A percentile compares a stretch with the other conserved stretches of the same genome.
Evolutionary conservation across 2,113 vertebrate genomes (phyloP).

Genomic region (Lipophrys pholis): DNA sequence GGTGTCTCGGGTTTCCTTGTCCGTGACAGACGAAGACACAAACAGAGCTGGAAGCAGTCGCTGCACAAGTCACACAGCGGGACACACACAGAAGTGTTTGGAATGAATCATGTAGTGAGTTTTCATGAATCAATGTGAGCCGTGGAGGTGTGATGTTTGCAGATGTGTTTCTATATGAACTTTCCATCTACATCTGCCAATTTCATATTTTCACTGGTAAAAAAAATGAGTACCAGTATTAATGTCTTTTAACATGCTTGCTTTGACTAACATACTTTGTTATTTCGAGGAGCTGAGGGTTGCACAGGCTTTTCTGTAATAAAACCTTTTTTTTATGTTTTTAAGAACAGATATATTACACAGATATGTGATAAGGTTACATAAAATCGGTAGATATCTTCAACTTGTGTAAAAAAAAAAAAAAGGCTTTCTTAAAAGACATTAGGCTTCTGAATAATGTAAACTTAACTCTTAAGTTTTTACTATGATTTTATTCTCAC

Average conservation of each 20-base stretch:
- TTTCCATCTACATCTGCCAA: slow-evolving; percentile 1
- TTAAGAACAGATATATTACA: no score
- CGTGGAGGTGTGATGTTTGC: slow-evolving; percentile 60
- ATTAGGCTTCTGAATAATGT: no score
- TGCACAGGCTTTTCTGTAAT: slow-evolving; percentile 37
- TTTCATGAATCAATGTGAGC: no score
- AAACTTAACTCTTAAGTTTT: no score
- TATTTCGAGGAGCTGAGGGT: slow-evolving; percentile 49
- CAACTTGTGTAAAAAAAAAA: no score
- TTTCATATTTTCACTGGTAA: slow-evolving; percentile 39
- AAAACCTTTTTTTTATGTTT: no score
- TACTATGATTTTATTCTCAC: no score
- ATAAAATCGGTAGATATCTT: no score
- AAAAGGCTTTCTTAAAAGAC: no score
- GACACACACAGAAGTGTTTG: background rate
- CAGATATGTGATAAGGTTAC: no score
- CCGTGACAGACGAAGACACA: slow-evolving; percentile 47
- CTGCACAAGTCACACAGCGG: slow-evolving; percentile 36
- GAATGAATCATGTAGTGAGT: no score
- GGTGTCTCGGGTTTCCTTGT: slow-evolving; percentile 63
- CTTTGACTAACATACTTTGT: slow-evolving; percentile 57
- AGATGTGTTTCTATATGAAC: background rate
- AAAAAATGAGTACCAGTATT: background rate
- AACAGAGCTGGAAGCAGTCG: slow-evolving; percentile 45
- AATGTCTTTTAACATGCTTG: slow-evolving; percentile 32